A percentile compares a stretch with the other conserved stretches of the same genome.
These are phyloP conservation scores for Orycteropus afer DNA, from an alignment of 2,113 vertebrate genomes.

Conservation along the genomic window DNA sequence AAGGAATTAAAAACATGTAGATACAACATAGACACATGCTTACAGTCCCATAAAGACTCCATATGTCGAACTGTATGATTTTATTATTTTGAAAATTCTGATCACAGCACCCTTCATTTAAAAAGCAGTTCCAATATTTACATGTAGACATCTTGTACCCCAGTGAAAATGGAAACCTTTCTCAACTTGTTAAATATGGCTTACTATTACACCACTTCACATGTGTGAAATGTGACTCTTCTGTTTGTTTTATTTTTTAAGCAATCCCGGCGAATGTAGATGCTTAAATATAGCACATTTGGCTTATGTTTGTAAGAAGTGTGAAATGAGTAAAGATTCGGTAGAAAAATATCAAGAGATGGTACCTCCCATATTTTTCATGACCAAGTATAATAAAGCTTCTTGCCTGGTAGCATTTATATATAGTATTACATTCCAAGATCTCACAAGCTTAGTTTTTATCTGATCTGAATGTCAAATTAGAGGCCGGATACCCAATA, in stretches of 20 bases:
- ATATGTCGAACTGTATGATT: background rate
- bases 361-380: background rate
- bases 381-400: background rate
- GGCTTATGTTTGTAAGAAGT: slow-evolving; percentile 22
- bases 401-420: slow-evolving; percentile 43
- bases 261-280: slow-evolving; percentile 54
- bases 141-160: background rate
- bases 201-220: slow-evolving; percentile 47
- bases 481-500: slow-evolving; percentile 34
- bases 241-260: slow-evolving; percentile 63
- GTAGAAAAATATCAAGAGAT: slow-evolving; percentile 58
- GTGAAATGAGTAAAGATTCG: slow-evolving; percentile 54
- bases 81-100: background rate
- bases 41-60: background rate
- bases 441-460: slow-evolving; percentile 55
- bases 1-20: slow-evolving; percentile 30
- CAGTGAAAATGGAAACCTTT: slow-evolving; percentile 1
- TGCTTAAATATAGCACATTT: slow-evolving; percentile 50
- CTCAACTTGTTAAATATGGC: slow-evolving; percentile 42
- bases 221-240: slow-evolving; percentile 39
- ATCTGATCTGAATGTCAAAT: slow-evolving; percentile 73
- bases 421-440: slow-evolving; percentile 60
- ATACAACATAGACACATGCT: background rate
- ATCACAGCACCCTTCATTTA: background rate
- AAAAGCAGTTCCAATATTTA: slow-evolving; percentile 48